Base-by-base conservation (phyloP, 2,113 vertebrate species). In the Felis chaus region DNA sequence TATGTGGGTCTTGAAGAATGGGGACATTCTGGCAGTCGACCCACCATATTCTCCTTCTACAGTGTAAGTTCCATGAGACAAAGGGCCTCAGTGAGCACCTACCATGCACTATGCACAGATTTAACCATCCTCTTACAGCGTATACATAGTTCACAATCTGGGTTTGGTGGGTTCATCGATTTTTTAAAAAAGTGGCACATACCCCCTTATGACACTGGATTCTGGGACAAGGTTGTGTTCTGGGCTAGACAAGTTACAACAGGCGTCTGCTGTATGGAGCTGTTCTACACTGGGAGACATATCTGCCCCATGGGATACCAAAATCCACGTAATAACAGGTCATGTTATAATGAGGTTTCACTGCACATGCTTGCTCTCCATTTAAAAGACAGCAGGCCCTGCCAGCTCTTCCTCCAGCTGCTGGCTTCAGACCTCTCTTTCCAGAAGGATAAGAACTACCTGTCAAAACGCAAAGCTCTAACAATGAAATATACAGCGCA, bases 401-500 rank as follows among this genome's bases (percentile, higher is more conserved):
- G 87, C 85, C 92, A 98, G 97, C 92, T 92, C 66, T 96, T 98
- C 89, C 95, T 94, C 98, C 97, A 95, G 96, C 93, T 97, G 97
- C 96, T 97, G 95, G 96, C 97, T 98, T 97, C 96, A 97, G 71
- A 96, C 96, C 94, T 97, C 97, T n/a, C 55, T 85, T 92, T 96
- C 96, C 92, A 96, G 95, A 97, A 98, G 96, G 98, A 98, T 97
- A 98, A 99, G 98, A 98, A 98, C 98, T 98, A 98, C 96, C 90
- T 98, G 98, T 98, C 98, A 98, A 98, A 98, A 98, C 68, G 98
- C 97, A 98, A 98, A 97, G 96, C 98, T 98, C 4, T 94, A 97
- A 97, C 98, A 98, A 98, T 98, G 98, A 99, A 98, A 98, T 97
- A 98, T 98, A 98, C 97, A 98, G 98, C 57, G 66, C 19, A 48